Evolutionary conservation across 1,140 invertebrate genomes (phyloP).

Genomic region (Drosophila arawakana): DNA sequence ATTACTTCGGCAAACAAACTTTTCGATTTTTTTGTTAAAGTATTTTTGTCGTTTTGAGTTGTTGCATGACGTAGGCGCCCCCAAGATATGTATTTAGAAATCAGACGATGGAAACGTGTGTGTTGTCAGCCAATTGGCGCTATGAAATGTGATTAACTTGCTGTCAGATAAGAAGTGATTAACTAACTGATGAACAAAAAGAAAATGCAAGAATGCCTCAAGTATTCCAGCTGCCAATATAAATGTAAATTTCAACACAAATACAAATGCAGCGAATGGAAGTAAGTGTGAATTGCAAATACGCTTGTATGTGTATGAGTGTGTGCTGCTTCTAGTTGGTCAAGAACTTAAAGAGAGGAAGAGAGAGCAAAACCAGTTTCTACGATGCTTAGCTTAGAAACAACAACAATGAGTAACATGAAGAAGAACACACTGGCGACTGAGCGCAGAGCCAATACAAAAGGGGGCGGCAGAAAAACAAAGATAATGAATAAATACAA

Average conservation of each 20-base stretch:
- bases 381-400: constrained; percentile 74
- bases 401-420: constrained; percentile 42
- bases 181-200: constrained; percentile 28
- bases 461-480: constrained; percentile 35
- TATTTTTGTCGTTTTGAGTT: constrained; percentile 47
- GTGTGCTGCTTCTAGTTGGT: constrained; percentile 45
- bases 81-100: constrained; percentile 60
- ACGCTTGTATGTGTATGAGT: constrained; percentile 24
- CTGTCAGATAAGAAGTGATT: constrained; percentile 59
- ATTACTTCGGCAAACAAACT: constrained; percentile 67
- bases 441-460: constrained; percentile 41
- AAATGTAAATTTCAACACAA: constrained; percentile 31
- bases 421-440: constrained; percentile 28
- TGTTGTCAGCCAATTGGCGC: constrained; percentile 62
- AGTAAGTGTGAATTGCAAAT: constrained; percentile 3
- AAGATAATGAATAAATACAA: constrained; percentile 37
- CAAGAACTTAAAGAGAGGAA: constrained; percentile 31
- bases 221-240: constrained; percentile 28
- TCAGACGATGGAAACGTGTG: constrained; percentile 25
- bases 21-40: constrained; percentile 25
- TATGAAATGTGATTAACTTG: constrained; percentile 67
- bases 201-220: constrained; percentile 27
- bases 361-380: constrained; percentile 69
- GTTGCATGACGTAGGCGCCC: constrained; percentile 67
- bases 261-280: not conserved